Base-by-base conservation (phyloP, 1,140 invertebrate genomes). In the Spodoptera litura region DNA sequence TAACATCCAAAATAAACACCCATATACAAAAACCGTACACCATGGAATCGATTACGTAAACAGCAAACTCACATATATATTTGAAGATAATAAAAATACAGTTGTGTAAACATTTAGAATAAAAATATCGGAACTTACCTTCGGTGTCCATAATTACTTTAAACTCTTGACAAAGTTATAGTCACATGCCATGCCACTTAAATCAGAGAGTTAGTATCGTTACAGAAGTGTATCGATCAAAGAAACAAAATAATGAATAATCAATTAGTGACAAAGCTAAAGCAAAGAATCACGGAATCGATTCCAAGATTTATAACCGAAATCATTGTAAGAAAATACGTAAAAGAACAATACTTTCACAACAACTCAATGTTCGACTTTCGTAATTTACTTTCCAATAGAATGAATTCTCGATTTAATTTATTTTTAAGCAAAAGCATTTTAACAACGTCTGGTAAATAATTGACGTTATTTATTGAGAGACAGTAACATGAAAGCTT, bases 21-120 rank as follows among this genome's bases (percentile, higher is more conserved):
- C 31, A 81, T 86, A 90, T 83, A 87, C 64, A 86, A 88, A 88
- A 78, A 52, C 31, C 58, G 35, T 20, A 75, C 79, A 87, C 82
- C 86, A 86, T 93, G 93, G 91, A 94, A 93, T 94, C 93, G 91
- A 94, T 92, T 91, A 83, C 91, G 89, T 86, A 80, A 53, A 80
- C 44, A 83, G 83, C 25, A 62, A 59, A 75, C 25, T 58, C 52
- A 82, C 55, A 73, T 73, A 78, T 53, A 78, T 56, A 49, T 49
- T 78, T 59, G 55, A 82, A 81, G 73, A 78, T 82, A 53, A 70
- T 83, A 79, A 73, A 84, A 84, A 84, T 80, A 78, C 38, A 78
- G 85, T 70, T 73, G 66, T 80, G 83, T 44, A 62, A 81, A 85
- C 81, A 87, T 81, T 79, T 71, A 81, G 77, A 83, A 79, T 83